Conservation (phyloP, 2,797 vertebrate species). For the Vireo griseus region DNA sequence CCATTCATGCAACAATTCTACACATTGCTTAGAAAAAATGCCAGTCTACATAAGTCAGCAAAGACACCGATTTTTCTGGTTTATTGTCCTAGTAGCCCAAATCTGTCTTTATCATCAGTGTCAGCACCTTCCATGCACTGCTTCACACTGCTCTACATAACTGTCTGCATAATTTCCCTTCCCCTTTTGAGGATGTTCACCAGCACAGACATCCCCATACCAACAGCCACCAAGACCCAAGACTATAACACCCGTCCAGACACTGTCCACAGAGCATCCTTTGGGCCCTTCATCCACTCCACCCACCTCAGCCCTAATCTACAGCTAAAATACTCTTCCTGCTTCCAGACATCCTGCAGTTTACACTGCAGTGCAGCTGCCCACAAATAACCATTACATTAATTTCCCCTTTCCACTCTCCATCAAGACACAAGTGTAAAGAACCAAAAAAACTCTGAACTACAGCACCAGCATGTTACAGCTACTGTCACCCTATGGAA, state of each 20-base stretch:
- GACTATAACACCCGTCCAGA: background rate
- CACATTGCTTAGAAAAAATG: background rate
- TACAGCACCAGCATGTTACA: background rate
- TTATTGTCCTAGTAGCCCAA: conserved; percentile 42
- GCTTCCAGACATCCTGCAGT: background rate
- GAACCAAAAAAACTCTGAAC: background rate
- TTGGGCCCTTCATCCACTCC: background rate
- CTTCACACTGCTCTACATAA: background rate
- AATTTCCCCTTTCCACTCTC: background rate
- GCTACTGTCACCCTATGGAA: background rate
- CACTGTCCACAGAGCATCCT: background rate
- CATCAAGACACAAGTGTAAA: background rate
- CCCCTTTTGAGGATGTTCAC: background rate
- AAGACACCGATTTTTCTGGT: background rate
- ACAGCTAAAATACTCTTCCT: background rate
- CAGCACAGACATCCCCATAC: background rate
- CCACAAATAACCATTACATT: background rate
- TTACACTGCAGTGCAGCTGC: background rate
- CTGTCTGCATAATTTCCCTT: background rate
- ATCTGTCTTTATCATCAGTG: conserved; percentile 40
- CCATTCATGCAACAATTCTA: background rate
- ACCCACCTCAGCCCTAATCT: background rate
- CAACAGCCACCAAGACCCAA: background rate
- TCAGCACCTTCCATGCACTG: conserved; percentile 25
- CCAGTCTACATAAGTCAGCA: background rate